Evolutionary conservation across 2,113 vertebrate genomes (phyloP), one percentile per base, ranked within the genome.

Genomic region (Pimephales promelas): DNA sequence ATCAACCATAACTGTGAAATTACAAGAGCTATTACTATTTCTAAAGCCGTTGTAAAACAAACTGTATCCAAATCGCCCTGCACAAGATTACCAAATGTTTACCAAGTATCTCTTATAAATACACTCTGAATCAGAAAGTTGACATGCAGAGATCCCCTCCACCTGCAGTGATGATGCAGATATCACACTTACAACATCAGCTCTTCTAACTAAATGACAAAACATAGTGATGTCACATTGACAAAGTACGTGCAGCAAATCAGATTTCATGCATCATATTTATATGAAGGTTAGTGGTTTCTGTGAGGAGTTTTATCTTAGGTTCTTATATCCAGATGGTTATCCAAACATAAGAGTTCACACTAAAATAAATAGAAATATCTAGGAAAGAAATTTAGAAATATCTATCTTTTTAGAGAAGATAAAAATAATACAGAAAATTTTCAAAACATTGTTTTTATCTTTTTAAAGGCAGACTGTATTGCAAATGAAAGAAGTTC

Each of bases 1-100:
- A 26, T 56, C 47, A 81, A 36, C 64, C 79, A 18, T 54, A 70
- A 56, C 79, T 36, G 62, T 56, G 47, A 81, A 40, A 81, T 70
- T 68, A 18, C 54, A 34, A 45, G 43, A 3, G 22, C 28, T 31
- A 70, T 68, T 66, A 79, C 3, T 26, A 80, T 31, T 40, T 18
- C 36, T 28, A 10, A 77, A 57, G 16, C 18, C 49, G 47, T 49
- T 49, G 47, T 0, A 14, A 49, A 36, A 54, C 18, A 54, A 76
- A 76, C 31, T 57, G 31, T 22, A 77, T 36, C 52, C 73, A 76
- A 36, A 76, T 28, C 7, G 11, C 13, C 18, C 10, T 24, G 22
- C 68, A 45, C 7, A 49, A 28, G 26, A 31, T 47, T 13, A 64
- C 9, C 7, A 64, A 59, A 79, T 7, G 40, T 64, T 79, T 10